phyloP scores from a whole-genome alignment of 1,140 invertebrate species.

The Drosophila lini region DNA sequence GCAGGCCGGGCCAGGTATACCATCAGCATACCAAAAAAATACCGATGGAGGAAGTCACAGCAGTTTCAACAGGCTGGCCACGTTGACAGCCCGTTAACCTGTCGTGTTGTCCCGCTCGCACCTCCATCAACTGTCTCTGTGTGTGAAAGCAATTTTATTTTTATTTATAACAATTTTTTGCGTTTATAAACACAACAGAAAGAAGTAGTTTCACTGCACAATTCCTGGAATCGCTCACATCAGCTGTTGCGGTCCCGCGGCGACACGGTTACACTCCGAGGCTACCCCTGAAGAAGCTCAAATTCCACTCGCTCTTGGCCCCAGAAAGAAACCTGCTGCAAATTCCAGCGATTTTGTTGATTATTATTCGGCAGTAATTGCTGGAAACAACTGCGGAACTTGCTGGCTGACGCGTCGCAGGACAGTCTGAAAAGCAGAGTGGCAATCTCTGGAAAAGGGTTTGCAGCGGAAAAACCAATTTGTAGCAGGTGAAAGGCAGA shows the following conservation, averaged over 20 bases:
- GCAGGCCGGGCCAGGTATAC: not conserved
- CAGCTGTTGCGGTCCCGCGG: constrained; percentile 24
- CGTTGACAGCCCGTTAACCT: constrained; percentile 28
- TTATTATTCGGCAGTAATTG: constrained; percentile 32
- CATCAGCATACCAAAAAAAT: constrained; percentile 8
- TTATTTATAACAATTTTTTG: constrained; percentile 56
- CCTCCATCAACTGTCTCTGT: constrained; percentile 33
- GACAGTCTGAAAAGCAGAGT: constrained; percentile 18
- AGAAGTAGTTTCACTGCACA: constrained; percentile 6
- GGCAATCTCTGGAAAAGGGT: constrained; percentile 9
- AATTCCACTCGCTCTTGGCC: constrained; percentile 3
- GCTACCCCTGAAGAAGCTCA: not conserved
- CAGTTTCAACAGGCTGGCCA: constrained; percentile 36
- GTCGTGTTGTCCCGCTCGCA: constrained; percentile 37
- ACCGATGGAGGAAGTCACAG: not conserved
- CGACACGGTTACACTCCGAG: not conserved
- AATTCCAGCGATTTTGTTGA: constrained; percentile 41
- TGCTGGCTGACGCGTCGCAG: constrained; percentile 6
- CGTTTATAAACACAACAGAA: constrained; percentile 52
- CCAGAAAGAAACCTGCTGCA: constrained; percentile 37
- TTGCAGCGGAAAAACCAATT: constrained; percentile 8
- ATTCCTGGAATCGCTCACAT: constrained; percentile 4
- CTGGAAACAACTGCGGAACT: constrained; percentile 9
- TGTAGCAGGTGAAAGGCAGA: constrained; percentile 40
- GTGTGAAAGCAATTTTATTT: constrained; percentile 53